Conservation (phyloP, 2,113 vertebrate species). For the Rhineura floridana region DNA sequence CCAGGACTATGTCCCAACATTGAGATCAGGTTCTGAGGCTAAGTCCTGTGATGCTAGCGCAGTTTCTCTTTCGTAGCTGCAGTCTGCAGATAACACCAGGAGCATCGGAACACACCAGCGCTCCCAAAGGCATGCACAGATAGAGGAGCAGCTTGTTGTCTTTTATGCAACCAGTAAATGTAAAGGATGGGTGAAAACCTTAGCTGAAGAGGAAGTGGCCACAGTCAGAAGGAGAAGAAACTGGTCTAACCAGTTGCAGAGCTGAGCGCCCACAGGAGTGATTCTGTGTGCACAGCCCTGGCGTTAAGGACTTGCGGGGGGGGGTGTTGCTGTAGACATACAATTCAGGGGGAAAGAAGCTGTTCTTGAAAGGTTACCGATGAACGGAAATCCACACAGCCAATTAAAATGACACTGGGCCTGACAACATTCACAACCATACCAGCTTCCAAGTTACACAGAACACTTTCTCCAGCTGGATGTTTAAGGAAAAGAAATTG, state of each 20-base stretch:
- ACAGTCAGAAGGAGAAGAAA: background rate
- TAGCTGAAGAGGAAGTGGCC: background rate
- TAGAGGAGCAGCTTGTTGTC: no score
- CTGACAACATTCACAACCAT: background rate
- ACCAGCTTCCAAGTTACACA: background rate
- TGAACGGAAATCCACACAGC: background rate
- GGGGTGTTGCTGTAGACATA: background rate
- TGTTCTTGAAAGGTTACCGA: background rate
- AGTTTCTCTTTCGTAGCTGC: background rate
- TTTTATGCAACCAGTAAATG: background rate
- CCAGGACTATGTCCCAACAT: no score
- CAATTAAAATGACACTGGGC: background rate
- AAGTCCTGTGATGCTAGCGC: background rate
- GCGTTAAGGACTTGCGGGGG: background rate
- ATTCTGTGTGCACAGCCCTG: background rate
- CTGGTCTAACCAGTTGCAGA: background rate
- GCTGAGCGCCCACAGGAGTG: background rate
- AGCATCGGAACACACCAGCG: no score
- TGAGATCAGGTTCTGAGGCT: no score
- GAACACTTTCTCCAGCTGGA: background rate
- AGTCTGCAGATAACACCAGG: background rate
- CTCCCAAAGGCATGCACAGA: background rate
- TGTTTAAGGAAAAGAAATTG: no score
- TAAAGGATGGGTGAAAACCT: background rate
- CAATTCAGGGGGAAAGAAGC: background rate